Evolutionary conservation across 2,797 vertebrate species (phyloP).

Genomic region (Lateolabrax maculatus): DNA sequence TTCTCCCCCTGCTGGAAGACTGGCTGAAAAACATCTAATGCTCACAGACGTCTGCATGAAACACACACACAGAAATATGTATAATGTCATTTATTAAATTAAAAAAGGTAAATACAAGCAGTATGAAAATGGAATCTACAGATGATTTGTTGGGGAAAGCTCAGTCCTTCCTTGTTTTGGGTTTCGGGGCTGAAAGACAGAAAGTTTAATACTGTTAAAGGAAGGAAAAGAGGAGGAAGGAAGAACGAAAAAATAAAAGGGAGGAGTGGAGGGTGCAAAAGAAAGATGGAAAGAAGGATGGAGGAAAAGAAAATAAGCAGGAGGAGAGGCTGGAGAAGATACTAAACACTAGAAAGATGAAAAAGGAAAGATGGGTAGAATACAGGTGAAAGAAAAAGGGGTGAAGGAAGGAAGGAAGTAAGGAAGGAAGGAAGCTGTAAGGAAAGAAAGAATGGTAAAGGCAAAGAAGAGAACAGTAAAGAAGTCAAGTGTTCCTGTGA

Average conservation of each 20-base stretch:
- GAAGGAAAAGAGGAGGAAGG: too few species aligned
- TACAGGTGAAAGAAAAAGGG: not conserved
- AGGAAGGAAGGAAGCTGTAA: too few species aligned
- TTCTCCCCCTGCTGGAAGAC: slow-evolving; percentile 47
- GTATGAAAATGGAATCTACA: not conserved
- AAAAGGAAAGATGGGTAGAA: too few species aligned
- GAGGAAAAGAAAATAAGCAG: not conserved
- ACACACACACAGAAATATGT: not conserved
- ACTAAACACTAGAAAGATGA: too few species aligned
- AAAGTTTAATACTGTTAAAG: not conserved
- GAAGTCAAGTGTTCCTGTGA: not conserved
- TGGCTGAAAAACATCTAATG: not conserved
- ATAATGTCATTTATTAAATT: slow-evolving; percentile 26
- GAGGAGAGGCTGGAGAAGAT: too few species aligned
- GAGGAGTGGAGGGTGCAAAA: too few species aligned
- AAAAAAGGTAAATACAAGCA: not conserved
- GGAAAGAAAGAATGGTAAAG: not conserved
- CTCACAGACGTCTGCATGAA: not conserved
- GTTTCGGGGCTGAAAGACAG: slow-evolving; percentile 89
- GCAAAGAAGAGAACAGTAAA: not conserved
- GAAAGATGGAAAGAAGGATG: not conserved
- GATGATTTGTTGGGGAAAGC: fast-evolving
- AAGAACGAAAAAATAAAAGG: not conserved
- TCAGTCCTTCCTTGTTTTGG: slow-evolving; percentile 91
- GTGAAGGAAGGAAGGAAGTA: not conserved